Base-by-base conservation (phyloP, 2,113 vertebrate genomes). In the Serranochromis macrocephalus region DNA sequence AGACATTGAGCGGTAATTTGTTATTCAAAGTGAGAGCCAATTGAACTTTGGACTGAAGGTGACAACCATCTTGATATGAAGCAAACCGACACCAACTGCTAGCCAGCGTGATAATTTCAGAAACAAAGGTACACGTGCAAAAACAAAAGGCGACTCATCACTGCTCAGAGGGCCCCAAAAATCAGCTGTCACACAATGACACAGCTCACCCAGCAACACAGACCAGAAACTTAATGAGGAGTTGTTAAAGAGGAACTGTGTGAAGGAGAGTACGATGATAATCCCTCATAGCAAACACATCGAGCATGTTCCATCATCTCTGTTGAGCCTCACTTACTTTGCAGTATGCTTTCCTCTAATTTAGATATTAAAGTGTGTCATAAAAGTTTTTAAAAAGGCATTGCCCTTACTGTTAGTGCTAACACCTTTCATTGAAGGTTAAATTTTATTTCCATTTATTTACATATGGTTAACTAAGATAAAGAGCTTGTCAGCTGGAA, bases 21-120 rank as follows among this genome's bases (percentile, higher is more conserved):
- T 7, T 93, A 94, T 93, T 93, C 93, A 95, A 95, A 95, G 80
- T 79, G 17, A 57, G 29, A 40, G 66, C n/a, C 79, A n/a, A 51
- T 33, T 81, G 80, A 83, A 87, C 51, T 12, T 53, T 66, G 38
- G 38, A 79, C 81, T 42, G 9, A 71, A 21, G 45, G 51, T 42
- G n/a, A 31, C 21, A 31, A 68, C 42, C 53, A 85, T 80, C 33
- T 26, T 66, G 73, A 91, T 89, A 82, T 38, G 33, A 84, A 33
- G 26, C 40, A 63, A 66, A 68, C 53, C 3, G 57, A 13, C 49
- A 68, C 51, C 12, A 13, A 66, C n/a, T 51, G 29, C 24, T 7
- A 49, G 16, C 45, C 45, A 6, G 17, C 2, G 2, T n/a, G 26
- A 78, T 51, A 6, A 78, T 49, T 49, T 49, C 26, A 4, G 42